Evolutionary conservation across 2,888 invertebrate species (phyloP).

Genomic region (Mimumesa dahlbomi): DNA sequence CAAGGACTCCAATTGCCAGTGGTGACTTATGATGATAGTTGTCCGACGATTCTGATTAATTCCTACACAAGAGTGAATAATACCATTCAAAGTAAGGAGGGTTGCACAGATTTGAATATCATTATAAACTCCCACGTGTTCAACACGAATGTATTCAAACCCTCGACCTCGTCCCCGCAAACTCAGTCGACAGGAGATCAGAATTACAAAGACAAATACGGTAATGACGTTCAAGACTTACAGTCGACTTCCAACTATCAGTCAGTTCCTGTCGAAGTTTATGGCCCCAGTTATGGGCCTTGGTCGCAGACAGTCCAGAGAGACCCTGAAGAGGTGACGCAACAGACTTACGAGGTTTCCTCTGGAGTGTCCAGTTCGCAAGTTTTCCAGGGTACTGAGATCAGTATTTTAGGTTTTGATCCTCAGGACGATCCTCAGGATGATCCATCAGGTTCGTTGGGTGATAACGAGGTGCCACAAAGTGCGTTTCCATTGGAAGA

Average conservation of each 20-base stretch:
- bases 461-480: background rate
- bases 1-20: slow-evolving; percentile 17
- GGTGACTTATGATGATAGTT: slow-evolving; percentile 59
- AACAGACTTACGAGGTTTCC: slow-evolving; percentile 4
- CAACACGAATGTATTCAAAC: slow-evolving; percentile 82
- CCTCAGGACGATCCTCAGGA: background rate
- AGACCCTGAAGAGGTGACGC: background rate
- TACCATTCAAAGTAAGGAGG: slow-evolving; percentile 83
- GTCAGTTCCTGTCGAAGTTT: too few species aligned
- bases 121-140: slow-evolving; percentile 87
- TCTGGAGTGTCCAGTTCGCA: slow-evolving; percentile 51
- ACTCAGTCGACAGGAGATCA: slow-evolving; percentile 1
- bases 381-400: slow-evolving; percentile 71
- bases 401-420: slow-evolving; percentile 47
- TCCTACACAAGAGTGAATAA: slow-evolving; percentile 77
- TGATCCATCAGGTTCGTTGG: background rate
- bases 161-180: slow-evolving; percentile 25
- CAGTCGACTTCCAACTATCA: slow-evolving; percentile 18
- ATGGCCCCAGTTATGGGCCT: background rate
- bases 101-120: slow-evolving; percentile 86
- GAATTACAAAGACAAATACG: slow-evolving; percentile 57
- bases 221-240: background rate
- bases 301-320: slow-evolving; percentile 26
- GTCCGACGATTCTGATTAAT: slow-evolving; percentile 78
- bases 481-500: background rate